Evolutionary conservation across 2,797 vertebrate genomes (phyloP).

Genomic region (Anisognathus igniventris): DNA sequence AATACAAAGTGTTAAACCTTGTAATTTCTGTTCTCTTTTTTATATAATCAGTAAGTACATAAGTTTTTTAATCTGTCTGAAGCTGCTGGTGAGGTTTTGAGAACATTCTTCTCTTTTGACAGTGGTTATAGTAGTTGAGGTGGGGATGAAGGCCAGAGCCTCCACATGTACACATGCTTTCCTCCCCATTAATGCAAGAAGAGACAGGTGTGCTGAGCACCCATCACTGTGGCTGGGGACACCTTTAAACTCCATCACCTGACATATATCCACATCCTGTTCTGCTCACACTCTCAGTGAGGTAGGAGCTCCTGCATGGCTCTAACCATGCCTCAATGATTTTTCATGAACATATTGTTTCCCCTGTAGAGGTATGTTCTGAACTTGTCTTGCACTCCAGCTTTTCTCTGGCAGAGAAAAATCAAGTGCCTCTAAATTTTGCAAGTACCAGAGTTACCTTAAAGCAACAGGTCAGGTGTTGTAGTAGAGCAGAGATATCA

Average conservation of each 20-base stretch:
- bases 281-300: not conserved
- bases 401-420: not conserved
- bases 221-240: not conserved
- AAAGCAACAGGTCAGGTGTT: not conserved
- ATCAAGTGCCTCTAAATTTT: not conserved
- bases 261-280: accelerated
- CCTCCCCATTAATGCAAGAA: not conserved
- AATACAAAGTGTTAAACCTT: not conserved
- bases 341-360: not conserved
- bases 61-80: not conserved
- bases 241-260: not conserved
- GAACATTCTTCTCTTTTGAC: not conserved
- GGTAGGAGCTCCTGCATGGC: not conserved
- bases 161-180: not conserved
- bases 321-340: not conserved
- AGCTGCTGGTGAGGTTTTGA: not conserved
- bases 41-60: not conserved
- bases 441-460: not conserved
- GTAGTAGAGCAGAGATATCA: not conserved
- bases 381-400: not conserved
- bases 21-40: not conserved
- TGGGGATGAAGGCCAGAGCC: not conserved
- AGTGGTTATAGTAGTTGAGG: not conserved
- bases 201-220: not conserved
- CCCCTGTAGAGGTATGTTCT: not conserved